These are phyloP conservation scores for Serilophus lunatus DNA, from an alignment of 2,113 vertebrate genomes.

Conservation along the genomic window DNA sequence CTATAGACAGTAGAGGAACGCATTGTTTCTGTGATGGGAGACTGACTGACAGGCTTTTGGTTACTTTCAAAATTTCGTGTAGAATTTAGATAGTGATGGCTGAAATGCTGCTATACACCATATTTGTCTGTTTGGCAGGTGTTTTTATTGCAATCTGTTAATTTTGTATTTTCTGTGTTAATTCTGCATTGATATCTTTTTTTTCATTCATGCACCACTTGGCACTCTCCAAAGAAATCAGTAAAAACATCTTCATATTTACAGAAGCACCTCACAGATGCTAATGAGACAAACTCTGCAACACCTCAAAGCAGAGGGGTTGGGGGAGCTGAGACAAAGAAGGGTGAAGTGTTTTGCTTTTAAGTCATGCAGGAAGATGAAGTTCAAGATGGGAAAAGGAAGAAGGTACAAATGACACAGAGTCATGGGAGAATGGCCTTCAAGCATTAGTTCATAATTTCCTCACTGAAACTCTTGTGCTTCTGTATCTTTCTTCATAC, in stretches of 20 bases:
- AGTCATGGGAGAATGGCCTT: not conserved
- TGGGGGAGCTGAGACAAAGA: not conserved
- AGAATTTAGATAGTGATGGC: fast-evolving
- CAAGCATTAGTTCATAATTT: not conserved
- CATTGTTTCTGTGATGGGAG: not conserved
- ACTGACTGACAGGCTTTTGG: not conserved
- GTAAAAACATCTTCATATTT: not conserved
- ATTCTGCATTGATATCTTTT: not conserved
- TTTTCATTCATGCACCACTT: not conserved
- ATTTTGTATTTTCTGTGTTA: not conserved
- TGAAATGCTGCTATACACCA: not conserved
- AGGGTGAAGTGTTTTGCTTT: not conserved
- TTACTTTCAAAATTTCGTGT: not conserved
- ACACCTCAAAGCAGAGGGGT: not conserved
- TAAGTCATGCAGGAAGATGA: not conserved
- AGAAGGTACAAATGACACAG: not conserved
- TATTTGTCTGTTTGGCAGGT: not conserved
- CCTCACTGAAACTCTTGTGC: not conserved
- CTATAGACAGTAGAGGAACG: not conserved
- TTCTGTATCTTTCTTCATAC: not conserved
- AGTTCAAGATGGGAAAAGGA: not conserved
- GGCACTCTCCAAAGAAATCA: not conserved
- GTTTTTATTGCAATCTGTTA: not conserved
- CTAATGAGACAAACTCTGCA: not conserved
- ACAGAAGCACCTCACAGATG: not conserved